Conservation (phyloP, 1,140 invertebrate genomes). For the Apis mellifera region DNA sequence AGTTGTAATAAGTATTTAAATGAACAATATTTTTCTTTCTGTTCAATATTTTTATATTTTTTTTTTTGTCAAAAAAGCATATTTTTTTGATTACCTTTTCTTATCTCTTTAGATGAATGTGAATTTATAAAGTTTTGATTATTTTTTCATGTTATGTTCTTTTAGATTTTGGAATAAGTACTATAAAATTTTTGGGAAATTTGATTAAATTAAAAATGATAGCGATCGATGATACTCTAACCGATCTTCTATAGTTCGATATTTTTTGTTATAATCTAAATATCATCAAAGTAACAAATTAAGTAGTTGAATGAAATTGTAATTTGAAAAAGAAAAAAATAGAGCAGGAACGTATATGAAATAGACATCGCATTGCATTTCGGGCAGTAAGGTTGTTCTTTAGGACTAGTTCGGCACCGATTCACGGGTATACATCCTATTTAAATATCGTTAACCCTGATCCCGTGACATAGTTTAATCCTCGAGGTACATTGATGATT, state of each 20-base stretch:
- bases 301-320: neutral
- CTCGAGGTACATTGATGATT: constrained; percentile 11
- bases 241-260: neutral
- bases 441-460: constrained; percentile 2
- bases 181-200: neutral
- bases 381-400: constrained; percentile 62
- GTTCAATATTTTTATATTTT: neutral
- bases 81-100: neutral
- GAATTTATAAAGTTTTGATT: constrained; percentile 16
- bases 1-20: neutral
- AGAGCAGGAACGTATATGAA: constrained; percentile 59
- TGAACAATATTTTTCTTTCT: neutral
- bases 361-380: constrained; percentile 51
- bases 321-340: constrained; percentile 14
- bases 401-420: constrained; percentile 41
- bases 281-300: neutral
- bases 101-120: neutral
- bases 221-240: too few species aligned
- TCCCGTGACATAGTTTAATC: neutral
- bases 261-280: neutral
- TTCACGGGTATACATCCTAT: constrained; percentile 2
- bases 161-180: neutral
- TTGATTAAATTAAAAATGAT: neutral
- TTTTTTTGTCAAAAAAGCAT: neutral
- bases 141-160: neutral